These are phyloP conservation scores for Temnothorax rugatulus DNA, from an alignment of 2,888 invertebrate species.

Conservation along the genomic window DNA sequence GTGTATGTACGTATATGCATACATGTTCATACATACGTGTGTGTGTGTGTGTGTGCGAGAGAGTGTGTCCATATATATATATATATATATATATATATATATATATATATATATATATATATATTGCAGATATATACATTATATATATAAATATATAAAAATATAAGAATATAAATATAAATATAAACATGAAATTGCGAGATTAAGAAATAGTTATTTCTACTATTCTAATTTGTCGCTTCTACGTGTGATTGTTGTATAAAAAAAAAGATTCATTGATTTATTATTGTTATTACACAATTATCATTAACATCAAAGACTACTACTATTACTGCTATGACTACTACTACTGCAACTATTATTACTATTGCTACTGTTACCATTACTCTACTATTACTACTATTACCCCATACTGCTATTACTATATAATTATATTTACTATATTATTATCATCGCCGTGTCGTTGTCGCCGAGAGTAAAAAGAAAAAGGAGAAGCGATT, in stretches of 20 bases:
- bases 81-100: constrained; percentile 49
- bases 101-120: constrained; percentile 66
- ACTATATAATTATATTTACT: constrained; percentile 70
- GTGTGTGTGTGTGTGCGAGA: too few species aligned
- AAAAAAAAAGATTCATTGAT: constrained; percentile 79
- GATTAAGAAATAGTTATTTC: constrained; percentile 83
- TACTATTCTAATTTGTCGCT: constrained; percentile 86
- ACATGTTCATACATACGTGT: too few species aligned
- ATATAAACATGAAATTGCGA: constrained; percentile 71
- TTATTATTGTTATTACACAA: constrained; percentile 77
- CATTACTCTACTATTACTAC: neutral
- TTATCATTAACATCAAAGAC: constrained; percentile 74
- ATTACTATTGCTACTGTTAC: neutral
- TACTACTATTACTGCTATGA: neutral
- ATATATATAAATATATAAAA: constrained; percentile 69
- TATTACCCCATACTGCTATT: neutral
- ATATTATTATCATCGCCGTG: constrained; percentile 41
- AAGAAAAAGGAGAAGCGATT: constrained; percentile 44
- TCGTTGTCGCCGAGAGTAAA: constrained; percentile 36
- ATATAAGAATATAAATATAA: constrained; percentile 65
- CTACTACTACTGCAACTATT: neutral
- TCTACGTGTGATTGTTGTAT: constrained; percentile 86
- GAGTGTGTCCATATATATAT: constrained; percentile 74
- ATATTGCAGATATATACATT: constrained; percentile 47
- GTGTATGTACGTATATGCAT: too few species aligned